Percentiles rank a stretch among this genome's conserved stretches.
Conservation (phyloP, 2,797 vertebrate genomes). For the Acanthurus leucopareius region DNA sequence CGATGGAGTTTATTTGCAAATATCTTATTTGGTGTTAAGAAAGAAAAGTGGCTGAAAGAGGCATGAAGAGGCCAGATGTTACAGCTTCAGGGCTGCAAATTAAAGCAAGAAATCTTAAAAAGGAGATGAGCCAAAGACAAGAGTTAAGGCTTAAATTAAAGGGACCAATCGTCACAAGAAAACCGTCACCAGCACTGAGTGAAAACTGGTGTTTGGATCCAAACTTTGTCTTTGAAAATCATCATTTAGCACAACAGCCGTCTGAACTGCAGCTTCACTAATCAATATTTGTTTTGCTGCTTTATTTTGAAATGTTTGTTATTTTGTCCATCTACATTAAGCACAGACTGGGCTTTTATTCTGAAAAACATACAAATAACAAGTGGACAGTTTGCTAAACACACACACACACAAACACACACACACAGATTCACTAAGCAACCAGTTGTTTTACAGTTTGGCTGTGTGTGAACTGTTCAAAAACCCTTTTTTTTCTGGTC, state of each 20-base stretch:
- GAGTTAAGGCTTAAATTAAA: neutral
- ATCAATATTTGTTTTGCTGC: neutral
- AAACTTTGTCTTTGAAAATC: neutral
- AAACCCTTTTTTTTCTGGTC: conserved; percentile 1
- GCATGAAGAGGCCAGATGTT: neutral
- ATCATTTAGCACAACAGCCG: neutral
- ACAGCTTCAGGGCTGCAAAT: neutral
- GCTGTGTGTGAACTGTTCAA: conserved; percentile 22
- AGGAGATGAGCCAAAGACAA: neutral
- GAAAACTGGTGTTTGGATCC: neutral
- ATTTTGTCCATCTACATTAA: neutral
- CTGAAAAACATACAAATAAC: neutral
- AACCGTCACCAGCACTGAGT: too few relatives aligned
- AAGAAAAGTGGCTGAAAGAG: neutral
- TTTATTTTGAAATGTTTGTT: neutral
- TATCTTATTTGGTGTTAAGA: neutral
- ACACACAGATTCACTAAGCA: conserved; percentile 5
- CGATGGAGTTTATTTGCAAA: too few relatives aligned
- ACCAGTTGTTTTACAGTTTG: neutral
- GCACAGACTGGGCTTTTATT: neutral
- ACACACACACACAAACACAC: neutral
- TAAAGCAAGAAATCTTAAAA: neutral
- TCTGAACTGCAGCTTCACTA: neutral
- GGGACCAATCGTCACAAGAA: too few relatives aligned
- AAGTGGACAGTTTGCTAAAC: neutral